Conservation (phyloP, 2,113 vertebrate genomes). For the Apteryx owenii region DNA sequence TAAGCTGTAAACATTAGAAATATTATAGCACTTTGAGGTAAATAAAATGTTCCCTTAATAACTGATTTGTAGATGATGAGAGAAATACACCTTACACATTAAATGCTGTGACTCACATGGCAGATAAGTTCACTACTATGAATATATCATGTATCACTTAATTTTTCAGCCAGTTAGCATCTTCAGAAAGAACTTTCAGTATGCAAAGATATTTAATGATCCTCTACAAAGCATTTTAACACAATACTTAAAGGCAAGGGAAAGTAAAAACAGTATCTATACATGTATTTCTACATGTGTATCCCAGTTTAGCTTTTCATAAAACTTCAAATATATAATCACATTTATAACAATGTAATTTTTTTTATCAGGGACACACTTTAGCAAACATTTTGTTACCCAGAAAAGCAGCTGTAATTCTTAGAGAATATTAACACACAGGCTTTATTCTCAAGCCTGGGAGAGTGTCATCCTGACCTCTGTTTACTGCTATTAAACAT, state of each 20-base stretch:
- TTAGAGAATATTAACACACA: constrained; percentile 55
- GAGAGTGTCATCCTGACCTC: constrained; percentile 77
- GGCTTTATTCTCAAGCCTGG: constrained; percentile 74
- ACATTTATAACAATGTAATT: not conserved
- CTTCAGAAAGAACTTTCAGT: not conserved
- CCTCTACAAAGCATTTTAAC: not conserved
- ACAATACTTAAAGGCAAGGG: not conserved
- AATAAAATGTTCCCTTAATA: constrained; percentile 51
- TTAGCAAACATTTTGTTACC: constrained; percentile 51
- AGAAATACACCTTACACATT: not conserved
- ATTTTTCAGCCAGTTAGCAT: not conserved
- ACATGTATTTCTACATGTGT: not conserved
- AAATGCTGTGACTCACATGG: constrained; percentile 15
- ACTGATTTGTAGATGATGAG: constrained; percentile 40
- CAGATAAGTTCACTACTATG: not conserved
- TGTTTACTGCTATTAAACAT: constrained; percentile 78
- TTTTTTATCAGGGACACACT: not conserved
- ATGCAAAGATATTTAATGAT: not conserved
- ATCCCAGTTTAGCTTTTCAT: not conserved
- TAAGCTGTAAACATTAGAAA: constrained; percentile 20
- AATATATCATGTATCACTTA: not conserved
- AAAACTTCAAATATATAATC: not conserved
- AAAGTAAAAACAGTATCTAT: not conserved
- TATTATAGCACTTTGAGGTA: constrained; percentile 33
- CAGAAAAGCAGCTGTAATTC: constrained; percentile 43